phyloP scores from a whole-genome alignment of 1,140 invertebrate genomes.

The Chrysopa pallens region DNA sequence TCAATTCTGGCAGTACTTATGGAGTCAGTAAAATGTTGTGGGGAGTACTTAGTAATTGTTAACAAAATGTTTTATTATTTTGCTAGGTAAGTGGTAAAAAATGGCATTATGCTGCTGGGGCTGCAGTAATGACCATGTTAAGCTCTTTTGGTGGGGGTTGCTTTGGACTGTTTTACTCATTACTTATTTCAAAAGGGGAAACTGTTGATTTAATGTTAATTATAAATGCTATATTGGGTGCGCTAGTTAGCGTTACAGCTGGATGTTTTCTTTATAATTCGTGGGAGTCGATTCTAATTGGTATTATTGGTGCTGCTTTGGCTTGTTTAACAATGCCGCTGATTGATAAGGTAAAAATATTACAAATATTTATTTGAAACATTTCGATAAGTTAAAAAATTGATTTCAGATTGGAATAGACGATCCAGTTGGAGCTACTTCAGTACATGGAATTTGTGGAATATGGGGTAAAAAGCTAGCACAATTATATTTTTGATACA shows the following conservation, averaged over 20 bases:
- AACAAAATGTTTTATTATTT: constrained; percentile 1
- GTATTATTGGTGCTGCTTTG: constrained; percentile 55
- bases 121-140: constrained; percentile 78
- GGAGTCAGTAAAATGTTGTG: constrained; percentile 44
- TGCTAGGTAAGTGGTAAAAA: constrained; percentile 42
- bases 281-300: constrained; percentile 74
- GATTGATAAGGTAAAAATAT: constrained; percentile 36
- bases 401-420: constrained; percentile 47
- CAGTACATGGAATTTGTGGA: constrained; percentile 67
- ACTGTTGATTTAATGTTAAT: constrained; percentile 65
- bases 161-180: constrained; percentile 47
- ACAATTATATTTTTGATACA: not conserved
- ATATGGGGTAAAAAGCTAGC: constrained; percentile 33
- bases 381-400: not conserved
- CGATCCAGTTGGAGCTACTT: constrained; percentile 79
- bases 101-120: constrained; percentile 76
- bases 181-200: constrained; percentile 43
- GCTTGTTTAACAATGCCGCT: constrained; percentile 50
- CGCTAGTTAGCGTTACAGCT: constrained; percentile 77
- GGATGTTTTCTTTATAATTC: constrained; percentile 74
- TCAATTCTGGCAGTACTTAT: constrained; percentile 81
- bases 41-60: not conserved
- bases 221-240: constrained; percentile 76
- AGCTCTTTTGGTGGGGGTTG: constrained; percentile 75
- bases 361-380: not conserved